Percentiles rank a stretch among this genome's conserved stretches.
These are phyloP conservation scores for Ditylenchus dipsaci DNA, from an alignment of 1,140 invertebrate species.

Conservation along the genomic window DNA sequence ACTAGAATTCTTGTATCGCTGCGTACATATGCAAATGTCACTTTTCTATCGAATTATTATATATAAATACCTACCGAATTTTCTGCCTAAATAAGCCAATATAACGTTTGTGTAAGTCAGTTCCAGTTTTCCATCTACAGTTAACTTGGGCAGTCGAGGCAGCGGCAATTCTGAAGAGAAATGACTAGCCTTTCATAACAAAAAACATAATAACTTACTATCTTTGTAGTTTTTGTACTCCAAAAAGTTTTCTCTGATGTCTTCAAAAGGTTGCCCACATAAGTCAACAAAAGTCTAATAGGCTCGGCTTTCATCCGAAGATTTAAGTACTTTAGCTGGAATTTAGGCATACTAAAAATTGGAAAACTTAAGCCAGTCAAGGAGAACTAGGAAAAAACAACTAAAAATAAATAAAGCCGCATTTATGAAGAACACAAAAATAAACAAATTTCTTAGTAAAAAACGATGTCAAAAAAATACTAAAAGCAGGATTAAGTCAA, in stretches of 20 bases:
- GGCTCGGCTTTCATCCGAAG: constrained; percentile 36
- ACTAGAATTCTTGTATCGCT: too few species aligned
- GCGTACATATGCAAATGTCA: too few species aligned
- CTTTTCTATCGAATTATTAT: too few species aligned
- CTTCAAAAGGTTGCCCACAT: constrained; percentile 42
- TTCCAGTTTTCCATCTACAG: constrained; percentile 35
- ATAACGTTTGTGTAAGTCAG: constrained; percentile 30
- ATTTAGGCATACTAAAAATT: constrained; percentile 32
- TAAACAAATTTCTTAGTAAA: too few species aligned
- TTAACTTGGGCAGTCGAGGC: constrained; percentile 35
- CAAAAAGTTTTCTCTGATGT: constrained; percentile 38
- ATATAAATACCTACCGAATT: too few species aligned
- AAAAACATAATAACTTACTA: constrained; percentile 19
- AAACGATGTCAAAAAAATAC: too few species aligned
- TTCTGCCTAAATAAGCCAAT: constrained; percentile 34
- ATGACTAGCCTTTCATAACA: not conserved
- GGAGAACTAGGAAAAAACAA: too few species aligned
- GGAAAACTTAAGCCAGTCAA: too few species aligned
- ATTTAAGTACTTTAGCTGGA: constrained; percentile 39
- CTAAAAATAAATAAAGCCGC: too few species aligned
- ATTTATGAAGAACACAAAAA: too few species aligned
- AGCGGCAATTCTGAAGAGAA: constrained; percentile 26
- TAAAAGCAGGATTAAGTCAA: too few species aligned
- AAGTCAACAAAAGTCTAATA: constrained; percentile 36
- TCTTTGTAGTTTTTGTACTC: constrained; percentile 41